A percentile compares a stretch with the other conserved stretches of the same genome.
phyloP scores from a whole-genome alignment of 2,113 vertebrate genomes.

The Leptocoma aspasia region DNA sequence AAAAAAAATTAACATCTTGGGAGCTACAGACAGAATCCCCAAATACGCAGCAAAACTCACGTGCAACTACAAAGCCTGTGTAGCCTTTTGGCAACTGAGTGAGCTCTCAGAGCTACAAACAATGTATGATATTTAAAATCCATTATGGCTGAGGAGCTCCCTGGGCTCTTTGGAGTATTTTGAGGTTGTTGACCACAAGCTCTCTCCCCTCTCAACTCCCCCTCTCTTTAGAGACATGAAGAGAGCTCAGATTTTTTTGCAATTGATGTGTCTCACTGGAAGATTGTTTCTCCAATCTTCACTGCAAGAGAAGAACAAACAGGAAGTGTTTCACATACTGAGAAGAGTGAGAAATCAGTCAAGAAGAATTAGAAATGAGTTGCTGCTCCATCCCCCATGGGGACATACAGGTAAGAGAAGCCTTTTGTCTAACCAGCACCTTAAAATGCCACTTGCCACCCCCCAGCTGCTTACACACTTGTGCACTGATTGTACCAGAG shows the following conservation, averaged over 20 bases:
- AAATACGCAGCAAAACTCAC: conserved; percentile 12
- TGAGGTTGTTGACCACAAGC: background rate
- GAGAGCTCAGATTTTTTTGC: background rate
- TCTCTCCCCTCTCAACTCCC: background rate
- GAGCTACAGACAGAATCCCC: conserved; percentile 11
- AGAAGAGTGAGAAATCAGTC: background rate
- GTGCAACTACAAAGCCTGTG: conserved; percentile 6
- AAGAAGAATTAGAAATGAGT: background rate
- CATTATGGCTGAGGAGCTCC: background rate
- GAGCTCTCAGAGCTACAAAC: conserved; percentile 37
- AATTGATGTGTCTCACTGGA: background rate
- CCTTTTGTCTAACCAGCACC: background rate
- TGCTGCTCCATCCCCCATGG: background rate
- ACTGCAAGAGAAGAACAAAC: background rate
- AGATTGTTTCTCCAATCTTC: background rate
- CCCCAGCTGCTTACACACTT: background rate
- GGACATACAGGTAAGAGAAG: background rate
- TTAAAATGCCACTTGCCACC: background rate
- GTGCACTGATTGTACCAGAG: background rate
- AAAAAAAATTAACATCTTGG: background rate
- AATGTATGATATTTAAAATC: conserved; percentile 47
- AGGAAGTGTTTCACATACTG: background rate
- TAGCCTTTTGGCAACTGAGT: conserved; percentile 5
- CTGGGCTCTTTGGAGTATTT: conserved; percentile 4
- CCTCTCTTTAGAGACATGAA: background rate